A percentile compares a stretch with the other conserved stretches of the same genome.
phyloP scores from a whole-genome alignment of 2,888 invertebrate species.

The Branchellion lobata region DNA sequence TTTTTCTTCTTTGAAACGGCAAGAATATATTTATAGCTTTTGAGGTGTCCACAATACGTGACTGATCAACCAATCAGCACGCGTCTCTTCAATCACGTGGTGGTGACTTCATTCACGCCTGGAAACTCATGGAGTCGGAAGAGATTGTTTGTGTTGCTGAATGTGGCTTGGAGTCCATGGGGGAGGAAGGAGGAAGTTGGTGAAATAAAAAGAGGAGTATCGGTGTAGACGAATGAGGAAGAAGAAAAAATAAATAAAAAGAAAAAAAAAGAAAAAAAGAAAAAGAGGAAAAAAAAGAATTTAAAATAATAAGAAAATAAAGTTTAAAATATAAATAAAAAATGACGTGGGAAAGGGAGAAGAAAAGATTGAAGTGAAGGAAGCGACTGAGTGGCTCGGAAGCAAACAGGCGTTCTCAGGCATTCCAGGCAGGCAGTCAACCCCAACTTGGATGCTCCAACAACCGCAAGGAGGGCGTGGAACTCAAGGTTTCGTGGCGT shows the following conservation, averaged over 20 bases:
- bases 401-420: too few relatives aligned
- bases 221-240: background rate
- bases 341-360: too few relatives aligned
- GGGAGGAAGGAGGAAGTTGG: background rate
- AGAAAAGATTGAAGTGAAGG: too few relatives aligned
- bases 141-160: too few relatives aligned
- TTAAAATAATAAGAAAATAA: background rate
- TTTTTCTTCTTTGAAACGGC: too few relatives aligned
- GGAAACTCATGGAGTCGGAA: too few relatives aligned
- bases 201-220: background rate
- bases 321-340: too few relatives aligned
- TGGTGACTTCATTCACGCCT: slow-evolving; percentile 4
- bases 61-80: slow-evolving; percentile 10
- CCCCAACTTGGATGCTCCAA: too few relatives aligned
- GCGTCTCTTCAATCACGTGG: background rate
- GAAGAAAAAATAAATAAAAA: background rate
- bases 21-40: background rate
- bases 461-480: too few relatives aligned
- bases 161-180: background rate
- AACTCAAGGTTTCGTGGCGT: too few relatives aligned
- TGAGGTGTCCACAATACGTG: background rate
- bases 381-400: too few relatives aligned
- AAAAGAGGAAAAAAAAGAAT: background rate
- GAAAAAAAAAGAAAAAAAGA: background rate
- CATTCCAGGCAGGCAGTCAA: too few relatives aligned